phyloP scores from a whole-genome alignment of 2,113 vertebrate genomes.

The Pycnonotus jocosus region DNA sequence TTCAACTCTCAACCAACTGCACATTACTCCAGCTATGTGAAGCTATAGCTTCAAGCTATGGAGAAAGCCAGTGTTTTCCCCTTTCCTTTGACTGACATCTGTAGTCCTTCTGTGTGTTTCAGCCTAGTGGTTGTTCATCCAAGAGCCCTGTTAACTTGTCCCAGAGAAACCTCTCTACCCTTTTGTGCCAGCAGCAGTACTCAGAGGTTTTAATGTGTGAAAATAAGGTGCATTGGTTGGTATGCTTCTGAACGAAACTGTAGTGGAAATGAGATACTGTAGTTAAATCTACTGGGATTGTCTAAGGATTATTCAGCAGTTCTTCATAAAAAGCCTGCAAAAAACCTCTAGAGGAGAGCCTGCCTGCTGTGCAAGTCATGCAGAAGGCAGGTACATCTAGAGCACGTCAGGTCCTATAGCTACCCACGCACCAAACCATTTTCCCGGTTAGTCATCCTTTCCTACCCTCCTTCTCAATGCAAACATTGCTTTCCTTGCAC shows the following conservation, averaged over 20 bases:
- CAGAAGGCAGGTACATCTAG: neutral
- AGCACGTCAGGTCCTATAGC: fast-evolving
- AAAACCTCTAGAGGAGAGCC: neutral
- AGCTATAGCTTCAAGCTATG: neutral
- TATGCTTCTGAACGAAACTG: neutral
- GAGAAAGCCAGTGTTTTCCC: neutral
- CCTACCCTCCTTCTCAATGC: neutral
- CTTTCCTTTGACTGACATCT: neutral
- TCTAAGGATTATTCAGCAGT: neutral
- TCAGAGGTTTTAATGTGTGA: neutral
- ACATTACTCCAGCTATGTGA: neutral
- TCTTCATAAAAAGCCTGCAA: neutral
- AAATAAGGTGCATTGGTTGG: neutral
- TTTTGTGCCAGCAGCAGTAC: neutral
- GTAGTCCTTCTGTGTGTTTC: neutral
- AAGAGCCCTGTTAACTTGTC: neutral
- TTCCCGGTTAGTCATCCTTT: neutral
- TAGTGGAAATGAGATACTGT: neutral
- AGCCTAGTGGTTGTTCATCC: neutral
- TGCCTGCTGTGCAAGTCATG: neutral
- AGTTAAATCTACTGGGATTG: neutral
- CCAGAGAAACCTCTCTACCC: neutral
- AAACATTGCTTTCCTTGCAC: neutral
- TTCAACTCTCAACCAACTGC: neutral
- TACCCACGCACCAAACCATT: neutral